phyloP scores from a whole-genome alignment of 2,113 vertebrate species.

The Stictonetta naevosa region DNA sequence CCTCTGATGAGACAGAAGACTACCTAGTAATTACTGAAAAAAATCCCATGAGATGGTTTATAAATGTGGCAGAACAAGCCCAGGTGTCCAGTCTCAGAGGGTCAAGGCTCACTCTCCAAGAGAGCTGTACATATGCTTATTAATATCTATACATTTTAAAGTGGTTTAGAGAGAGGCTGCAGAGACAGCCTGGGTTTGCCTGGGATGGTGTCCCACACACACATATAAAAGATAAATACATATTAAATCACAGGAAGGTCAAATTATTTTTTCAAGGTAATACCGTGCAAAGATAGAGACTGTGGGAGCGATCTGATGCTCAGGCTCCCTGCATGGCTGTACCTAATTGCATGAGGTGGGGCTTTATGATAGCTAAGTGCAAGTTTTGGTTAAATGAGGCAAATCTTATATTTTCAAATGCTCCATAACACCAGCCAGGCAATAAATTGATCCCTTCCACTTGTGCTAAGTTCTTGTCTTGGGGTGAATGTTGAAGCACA shows the following conservation, averaged over 20 bases:
- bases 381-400: not conserved
- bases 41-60: not conserved
- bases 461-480: not conserved
- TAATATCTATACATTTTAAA: not conserved
- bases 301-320: accelerated
- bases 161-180: not conserved
- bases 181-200: not conserved
- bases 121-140: accelerated
- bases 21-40: not conserved
- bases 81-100: not conserved
- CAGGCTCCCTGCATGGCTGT: not conserved
- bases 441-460: not conserved
- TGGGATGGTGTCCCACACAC: not conserved
- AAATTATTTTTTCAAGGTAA: not conserved
- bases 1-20: not conserved
- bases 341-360: not conserved
- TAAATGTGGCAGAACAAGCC: not conserved
- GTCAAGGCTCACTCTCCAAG: not conserved
- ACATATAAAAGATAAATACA: not conserved
- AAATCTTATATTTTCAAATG: not conserved
- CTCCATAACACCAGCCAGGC: not conserved
- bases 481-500: not conserved
- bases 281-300: accelerated
- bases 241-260: not conserved
- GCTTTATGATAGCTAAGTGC: not conserved